Base-by-base conservation (phyloP, 2,797 vertebrate genomes). In the Thunnus albacares region DNA sequence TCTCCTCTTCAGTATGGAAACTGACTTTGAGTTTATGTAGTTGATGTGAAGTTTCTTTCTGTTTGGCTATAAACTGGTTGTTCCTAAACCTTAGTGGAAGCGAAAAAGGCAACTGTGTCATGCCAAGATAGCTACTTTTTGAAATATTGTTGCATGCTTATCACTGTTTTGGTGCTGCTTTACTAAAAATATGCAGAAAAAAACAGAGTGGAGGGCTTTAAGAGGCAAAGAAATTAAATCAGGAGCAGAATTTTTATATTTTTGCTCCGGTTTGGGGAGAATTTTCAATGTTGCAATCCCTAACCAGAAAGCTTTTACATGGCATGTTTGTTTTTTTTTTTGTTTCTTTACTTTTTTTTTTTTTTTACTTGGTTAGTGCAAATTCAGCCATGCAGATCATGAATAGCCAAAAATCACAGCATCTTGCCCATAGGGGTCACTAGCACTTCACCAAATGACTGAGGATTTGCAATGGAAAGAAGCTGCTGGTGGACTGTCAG, bases 351-450 rank as follows among this genome's bases (percentile, higher is more conserved):
- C 1, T 12, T 13, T 24, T 24, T 24, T 24, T 24, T 24, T 22
- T 17, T 56, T 41, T 47, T 28, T 22, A 26, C 1, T 12, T 10
- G 43, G 30, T 78, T 62, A 20, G 69, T 86, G 69, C 62, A 86
- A 43, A 81, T 80, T 80, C 90, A 93, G 45, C 85, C 88, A 85
- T 86, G 89, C 81, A 67, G 65, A 89, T 85, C 85, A 87, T 86
- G 82, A 85, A 79, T 82, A 84, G 81, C 82, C 88, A 88, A 83
- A 89, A 80, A 79, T 73, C 88, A 58, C 88, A 88, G 77, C 85
- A 57, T 93, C 95, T 93, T 92, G 96, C 97, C 97, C 97, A 97
- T 98, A 99, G 98, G 97, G 97, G 98, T 98, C 98, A 98, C 95
- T 98, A 96, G 96, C 96, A 96, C 96, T 95, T 97, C 97, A 94